A percentile compares a stretch with the other conserved stretches of the same genome.
Evolutionary conservation across 2,888 invertebrate genomes (phyloP).

Genomic region (Mermis nigrescens): DNA sequence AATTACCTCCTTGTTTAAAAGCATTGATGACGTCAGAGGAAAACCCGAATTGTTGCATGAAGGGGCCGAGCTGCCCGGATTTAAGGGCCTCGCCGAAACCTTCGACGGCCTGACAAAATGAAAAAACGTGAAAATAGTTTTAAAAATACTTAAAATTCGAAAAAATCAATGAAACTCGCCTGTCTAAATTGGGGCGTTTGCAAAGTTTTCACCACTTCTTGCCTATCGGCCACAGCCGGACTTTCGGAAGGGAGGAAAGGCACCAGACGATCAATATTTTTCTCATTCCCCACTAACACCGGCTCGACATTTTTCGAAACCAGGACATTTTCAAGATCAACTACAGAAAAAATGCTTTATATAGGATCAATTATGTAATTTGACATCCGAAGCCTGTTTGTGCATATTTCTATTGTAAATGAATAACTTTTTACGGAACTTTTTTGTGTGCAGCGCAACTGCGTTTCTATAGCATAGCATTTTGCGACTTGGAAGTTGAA

Average conservation of each 20-base stretch:
- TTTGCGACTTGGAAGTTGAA: no score
- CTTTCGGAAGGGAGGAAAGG: slow-evolving; percentile 20
- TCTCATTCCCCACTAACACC: neutral
- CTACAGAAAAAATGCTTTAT: no score
- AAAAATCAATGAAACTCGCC: no score
- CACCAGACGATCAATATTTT: slow-evolving; percentile 16
- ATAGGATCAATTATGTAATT: no score
- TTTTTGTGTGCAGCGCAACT: no score
- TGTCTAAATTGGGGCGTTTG: slow-evolving; percentile 27
- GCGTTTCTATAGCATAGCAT: no score
- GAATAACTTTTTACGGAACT: no score
- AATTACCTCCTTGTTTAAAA: neutral
- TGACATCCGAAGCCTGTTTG: no score
- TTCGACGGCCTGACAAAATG: slow-evolving; percentile 49
- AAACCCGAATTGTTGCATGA: slow-evolving; percentile 78
- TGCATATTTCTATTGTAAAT: no score
- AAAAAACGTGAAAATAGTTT: no score
- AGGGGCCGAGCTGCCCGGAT: slow-evolving; percentile 88
- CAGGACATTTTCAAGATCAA: slow-evolving; percentile 5
- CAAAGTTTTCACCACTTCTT: slow-evolving; percentile 25
- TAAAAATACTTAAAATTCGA: no score
- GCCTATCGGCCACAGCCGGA: slow-evolving; percentile 11
- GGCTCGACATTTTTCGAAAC: neutral
- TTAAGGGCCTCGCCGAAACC: slow-evolving; percentile 85
- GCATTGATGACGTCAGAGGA: slow-evolving; percentile 34